Conservation (phyloP, 37 sponge, comb jelly and placozoan species). For the Crambe crambe region DNA sequence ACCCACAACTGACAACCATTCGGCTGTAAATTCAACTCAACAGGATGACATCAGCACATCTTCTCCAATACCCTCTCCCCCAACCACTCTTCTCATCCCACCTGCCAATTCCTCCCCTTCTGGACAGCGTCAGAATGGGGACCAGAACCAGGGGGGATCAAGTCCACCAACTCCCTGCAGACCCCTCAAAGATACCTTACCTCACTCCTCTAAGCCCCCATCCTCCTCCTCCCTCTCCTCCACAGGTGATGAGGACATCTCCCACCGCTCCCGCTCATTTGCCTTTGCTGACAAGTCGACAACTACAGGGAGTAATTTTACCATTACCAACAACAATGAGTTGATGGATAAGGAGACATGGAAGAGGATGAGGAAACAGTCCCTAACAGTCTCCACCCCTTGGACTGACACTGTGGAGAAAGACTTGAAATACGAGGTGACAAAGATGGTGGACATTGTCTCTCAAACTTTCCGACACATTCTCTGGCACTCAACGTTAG, state of each 20-base stretch:
- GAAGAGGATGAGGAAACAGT: not conserved
- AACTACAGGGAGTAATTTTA: too few relatives aligned
- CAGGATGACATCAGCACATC: not conserved
- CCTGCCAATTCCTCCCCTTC: not conserved
- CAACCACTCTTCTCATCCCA: not conserved
- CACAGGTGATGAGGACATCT: not conserved
- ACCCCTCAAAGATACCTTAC: not conserved
- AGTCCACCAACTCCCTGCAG: not conserved
- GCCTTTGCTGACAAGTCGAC: not conserved
- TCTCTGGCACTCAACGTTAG: slow-evolving; percentile 28
- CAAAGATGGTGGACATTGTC: slow-evolving; percentile 35
- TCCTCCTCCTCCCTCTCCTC: not conserved
- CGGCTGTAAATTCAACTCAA: not conserved
- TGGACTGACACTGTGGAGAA: slow-evolving; percentile 5
- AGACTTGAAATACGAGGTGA: slow-evolving; percentile 4
- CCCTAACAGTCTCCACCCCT: slow-evolving; percentile 2
- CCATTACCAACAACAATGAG: not conserved
- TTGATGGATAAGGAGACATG: not conserved
- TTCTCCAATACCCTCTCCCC: not conserved
- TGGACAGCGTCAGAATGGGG: not conserved
- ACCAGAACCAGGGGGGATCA: not conserved
- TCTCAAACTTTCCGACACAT: slow-evolving; percentile 35
- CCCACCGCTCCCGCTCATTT: not conserved
- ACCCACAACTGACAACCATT: not conserved
- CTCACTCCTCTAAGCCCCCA: not conserved